A percentile compares a stretch with the other conserved stretches of the same genome.
phyloP scores from a whole-genome alignment of 2,113 vertebrate genomes.

The Furnarius figulus region DNA sequence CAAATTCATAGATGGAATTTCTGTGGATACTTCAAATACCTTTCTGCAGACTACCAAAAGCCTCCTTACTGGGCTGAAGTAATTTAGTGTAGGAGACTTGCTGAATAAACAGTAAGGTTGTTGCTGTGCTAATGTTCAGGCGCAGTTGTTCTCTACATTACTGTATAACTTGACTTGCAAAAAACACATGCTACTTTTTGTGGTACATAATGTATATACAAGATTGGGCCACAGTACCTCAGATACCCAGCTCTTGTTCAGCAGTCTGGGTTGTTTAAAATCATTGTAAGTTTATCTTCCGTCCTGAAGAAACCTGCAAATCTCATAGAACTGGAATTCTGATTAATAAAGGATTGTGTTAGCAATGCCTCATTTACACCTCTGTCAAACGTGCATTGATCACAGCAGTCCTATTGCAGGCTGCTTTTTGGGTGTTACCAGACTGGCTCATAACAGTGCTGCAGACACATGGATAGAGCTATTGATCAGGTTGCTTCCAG shows the following conservation, averaged over 20 bases:
- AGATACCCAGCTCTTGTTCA: not conserved
- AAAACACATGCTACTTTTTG: not conserved
- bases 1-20: constrained; percentile 15
- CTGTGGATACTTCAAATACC: constrained; percentile 19
- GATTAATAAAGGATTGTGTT: not conserved
- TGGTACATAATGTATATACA: not conserved
- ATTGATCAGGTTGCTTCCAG: not conserved
- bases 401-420: not conserved
- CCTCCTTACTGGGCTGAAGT: not conserved
- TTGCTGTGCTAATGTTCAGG: constrained; percentile 6
- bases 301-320: not conserved
- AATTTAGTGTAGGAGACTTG: not conserved
- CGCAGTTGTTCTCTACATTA: not conserved
- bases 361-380: not conserved
- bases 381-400: not conserved
- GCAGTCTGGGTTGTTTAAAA: not conserved
- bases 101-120: not conserved
- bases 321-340: not conserved
- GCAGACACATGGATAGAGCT: not conserved
- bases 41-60: not conserved
- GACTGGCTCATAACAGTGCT: not conserved
- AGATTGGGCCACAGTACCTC: rapidly evolving
- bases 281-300: not conserved
- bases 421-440: not conserved
- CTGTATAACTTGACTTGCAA: not conserved